A percentile compares a stretch with the other conserved stretches of the same genome.
Conservation (phyloP, 2,113 vertebrate genomes). For the Pogonocichla stellata region DNA sequence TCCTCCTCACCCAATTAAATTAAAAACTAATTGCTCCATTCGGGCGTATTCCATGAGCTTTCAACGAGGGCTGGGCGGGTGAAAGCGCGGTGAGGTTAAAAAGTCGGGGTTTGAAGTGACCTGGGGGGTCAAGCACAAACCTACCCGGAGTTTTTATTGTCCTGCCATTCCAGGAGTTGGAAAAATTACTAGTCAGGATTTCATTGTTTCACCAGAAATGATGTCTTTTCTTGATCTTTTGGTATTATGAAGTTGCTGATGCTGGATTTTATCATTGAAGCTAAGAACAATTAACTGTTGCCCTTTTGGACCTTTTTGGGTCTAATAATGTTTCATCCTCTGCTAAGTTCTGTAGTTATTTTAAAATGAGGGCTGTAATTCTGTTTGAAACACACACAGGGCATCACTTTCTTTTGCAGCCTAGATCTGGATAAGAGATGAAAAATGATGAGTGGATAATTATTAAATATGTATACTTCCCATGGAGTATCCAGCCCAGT, state of each 20-base stretch:
- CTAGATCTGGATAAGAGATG: not conserved
- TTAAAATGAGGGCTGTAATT: not conserved
- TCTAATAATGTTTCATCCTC: not conserved
- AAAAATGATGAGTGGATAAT: not conserved
- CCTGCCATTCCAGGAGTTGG: not conserved
- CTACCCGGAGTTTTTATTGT: not conserved
- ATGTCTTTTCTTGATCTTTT: not conserved
- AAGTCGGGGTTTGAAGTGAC: not conserved
- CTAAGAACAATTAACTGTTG: not conserved
- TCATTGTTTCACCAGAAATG: slow-evolving; percentile 17
- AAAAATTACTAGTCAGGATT: not conserved
- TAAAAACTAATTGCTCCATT: not conserved
- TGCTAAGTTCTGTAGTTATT: not conserved
- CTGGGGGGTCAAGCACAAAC: not conserved
- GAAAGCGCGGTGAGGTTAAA: not conserved
- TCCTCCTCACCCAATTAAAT: not conserved
- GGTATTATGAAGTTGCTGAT: slow-evolving; percentile 18
- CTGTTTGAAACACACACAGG: not conserved
- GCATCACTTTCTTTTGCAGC: not conserved
- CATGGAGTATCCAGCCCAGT: slow-evolving; percentile 23
- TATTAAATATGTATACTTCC: slow-evolving; percentile 38
- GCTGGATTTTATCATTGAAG: not conserved
- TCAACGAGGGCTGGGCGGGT: not conserved
- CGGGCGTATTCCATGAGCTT: not conserved
- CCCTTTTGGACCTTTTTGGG: not conserved